Conservation (phyloP, 2,113 vertebrate genomes). For the Burhinus oedicnemus region DNA sequence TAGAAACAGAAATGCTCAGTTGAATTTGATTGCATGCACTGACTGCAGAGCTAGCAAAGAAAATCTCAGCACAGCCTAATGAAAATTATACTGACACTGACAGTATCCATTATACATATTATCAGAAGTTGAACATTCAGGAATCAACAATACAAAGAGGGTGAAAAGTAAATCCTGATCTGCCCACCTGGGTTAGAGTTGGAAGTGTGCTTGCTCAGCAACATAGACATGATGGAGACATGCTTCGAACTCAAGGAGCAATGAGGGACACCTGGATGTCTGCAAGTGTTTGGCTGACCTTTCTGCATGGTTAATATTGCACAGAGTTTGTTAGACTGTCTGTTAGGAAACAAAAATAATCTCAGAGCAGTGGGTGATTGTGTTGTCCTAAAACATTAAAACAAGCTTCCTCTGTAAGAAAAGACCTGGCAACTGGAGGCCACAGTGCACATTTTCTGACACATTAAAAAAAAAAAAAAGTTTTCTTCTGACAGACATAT, state of each 20-base stretch:
- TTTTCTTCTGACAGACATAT: background rate
- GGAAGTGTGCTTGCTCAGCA: conserved; percentile 18
- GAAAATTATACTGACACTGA: background rate
- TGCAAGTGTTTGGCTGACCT: conserved; percentile 30
- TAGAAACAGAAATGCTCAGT: background rate
- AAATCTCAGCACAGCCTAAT: background rate
- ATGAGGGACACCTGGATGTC: background rate
- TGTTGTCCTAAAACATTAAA: background rate
- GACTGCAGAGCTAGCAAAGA: background rate
- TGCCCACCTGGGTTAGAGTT: background rate
- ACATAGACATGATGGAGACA: background rate
- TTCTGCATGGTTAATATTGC: conserved; percentile 48
- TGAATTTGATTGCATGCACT: background rate
- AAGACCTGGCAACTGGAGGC: background rate
- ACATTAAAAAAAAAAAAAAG: background rate
- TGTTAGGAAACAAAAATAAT: background rate
- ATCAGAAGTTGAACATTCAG: background rate
- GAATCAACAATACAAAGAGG: background rate
- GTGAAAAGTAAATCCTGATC: background rate
- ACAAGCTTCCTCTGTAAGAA: background rate
- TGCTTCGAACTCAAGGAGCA: conserved; percentile 4
- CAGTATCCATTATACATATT: background rate
- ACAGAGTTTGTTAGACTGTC: conserved; percentile 22
- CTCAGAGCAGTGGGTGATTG: background rate
- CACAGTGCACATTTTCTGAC: background rate